phyloP scores from a whole-genome alignment of 2,888 invertebrate genomes.

The Phortica okadai region DNA sequence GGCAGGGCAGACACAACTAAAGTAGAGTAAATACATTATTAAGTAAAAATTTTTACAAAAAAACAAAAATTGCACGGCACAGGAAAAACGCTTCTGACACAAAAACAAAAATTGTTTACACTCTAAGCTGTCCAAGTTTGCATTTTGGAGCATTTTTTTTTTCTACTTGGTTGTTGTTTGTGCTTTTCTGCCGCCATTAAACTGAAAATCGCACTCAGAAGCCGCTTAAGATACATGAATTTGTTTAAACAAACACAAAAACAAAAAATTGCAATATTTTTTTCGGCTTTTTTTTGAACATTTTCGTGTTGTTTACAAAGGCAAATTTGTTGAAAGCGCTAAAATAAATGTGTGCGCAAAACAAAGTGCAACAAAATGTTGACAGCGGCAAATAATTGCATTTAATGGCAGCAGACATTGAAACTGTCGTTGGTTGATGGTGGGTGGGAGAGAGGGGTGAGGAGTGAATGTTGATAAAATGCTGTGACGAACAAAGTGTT shows the following conservation, averaged over 20 bases:
- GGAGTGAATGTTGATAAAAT: neutral
- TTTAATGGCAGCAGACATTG: neutral
- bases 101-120: conserved; percentile 18
- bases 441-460: neutral
- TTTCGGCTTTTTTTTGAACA: neutral
- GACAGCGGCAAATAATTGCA: conserved; percentile 2
- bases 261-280: neutral
- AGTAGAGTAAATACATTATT: conserved; percentile 19
- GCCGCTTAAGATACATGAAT: conserved; percentile 11
- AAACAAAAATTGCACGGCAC: conserved; percentile 3
- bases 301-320: neutral
- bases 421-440: neutral
- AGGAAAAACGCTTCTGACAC: conserved; percentile 11
- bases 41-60: neutral
- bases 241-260: conserved; percentile 2
- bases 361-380: conserved; percentile 3
- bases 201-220: conserved; percentile 17
- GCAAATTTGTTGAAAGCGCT: neutral
- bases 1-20: neutral
- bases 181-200: conserved; percentile 14
- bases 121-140: conserved; percentile 28
- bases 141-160: too few species aligned
- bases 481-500: neutral
- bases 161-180: neutral
- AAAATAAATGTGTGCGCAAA: neutral